Conservation (phyloP, 1,140 invertebrate genomes). For the Onthophagus taurus region DNA sequence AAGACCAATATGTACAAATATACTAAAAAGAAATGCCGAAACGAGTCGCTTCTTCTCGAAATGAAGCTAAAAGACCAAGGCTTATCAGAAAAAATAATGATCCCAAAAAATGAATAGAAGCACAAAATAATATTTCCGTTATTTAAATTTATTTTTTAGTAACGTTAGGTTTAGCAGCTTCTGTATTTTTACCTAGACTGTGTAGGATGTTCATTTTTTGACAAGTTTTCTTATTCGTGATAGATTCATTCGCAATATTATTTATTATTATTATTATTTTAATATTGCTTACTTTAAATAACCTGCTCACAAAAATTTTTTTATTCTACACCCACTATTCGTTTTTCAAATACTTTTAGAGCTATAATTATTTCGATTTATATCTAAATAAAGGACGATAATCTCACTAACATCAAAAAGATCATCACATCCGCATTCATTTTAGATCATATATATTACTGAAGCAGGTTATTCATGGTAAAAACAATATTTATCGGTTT, state of each 20-base stretch:
- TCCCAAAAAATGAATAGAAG: conserved; percentile 5
- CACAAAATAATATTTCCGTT: background rate
- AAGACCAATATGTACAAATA: conserved; percentile 5
- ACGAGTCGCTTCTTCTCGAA: background rate
- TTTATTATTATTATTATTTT: conserved; percentile 13
- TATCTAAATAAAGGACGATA: background rate
- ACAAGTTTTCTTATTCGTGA: conserved; percentile 20
- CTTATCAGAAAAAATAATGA: conserved; percentile 1
- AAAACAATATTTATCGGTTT: conserved; percentile 26
- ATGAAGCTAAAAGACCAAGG: background rate
- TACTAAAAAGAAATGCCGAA: conserved; percentile 6
- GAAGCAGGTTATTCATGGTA: conserved; percentile 26
- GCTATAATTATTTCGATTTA: background rate
- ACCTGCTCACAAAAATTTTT: conserved; percentile 10
- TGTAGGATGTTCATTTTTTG: conserved; percentile 21
- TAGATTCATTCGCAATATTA: conserved; percentile 17
- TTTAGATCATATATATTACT: conserved; percentile 7
- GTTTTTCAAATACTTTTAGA: background rate
- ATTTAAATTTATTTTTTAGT: conserved; percentile 15
- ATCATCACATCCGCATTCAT: background rate
- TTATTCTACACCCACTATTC: conserved; percentile 1
- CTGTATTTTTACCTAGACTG: conserved; percentile 21
- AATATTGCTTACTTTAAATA: conserved; percentile 11
- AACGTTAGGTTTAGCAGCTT: conserved; percentile 27
- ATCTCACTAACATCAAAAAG: background rate